These are phyloP conservation scores for Pedionomus torquatus DNA, from an alignment of 2,113 vertebrate genomes.

Conservation along the genomic window DNA sequence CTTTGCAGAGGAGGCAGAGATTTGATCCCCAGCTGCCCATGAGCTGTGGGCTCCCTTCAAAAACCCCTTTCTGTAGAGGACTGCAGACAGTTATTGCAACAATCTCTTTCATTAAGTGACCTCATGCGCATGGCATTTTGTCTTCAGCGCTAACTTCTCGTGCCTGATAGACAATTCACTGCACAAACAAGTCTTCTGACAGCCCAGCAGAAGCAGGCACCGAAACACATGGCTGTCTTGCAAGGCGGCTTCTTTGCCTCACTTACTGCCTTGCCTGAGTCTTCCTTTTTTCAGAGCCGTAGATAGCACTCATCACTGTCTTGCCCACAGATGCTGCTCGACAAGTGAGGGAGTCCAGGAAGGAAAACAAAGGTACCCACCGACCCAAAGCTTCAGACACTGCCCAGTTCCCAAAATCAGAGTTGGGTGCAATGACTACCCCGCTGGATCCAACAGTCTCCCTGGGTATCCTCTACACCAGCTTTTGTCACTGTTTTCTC, in stretches of 20 bases:
- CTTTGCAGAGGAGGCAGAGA: background rate
- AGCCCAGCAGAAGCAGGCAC: background rate
- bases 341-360: background rate
- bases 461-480: too few species aligned
- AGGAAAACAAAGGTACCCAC: background rate
- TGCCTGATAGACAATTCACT: background rate
- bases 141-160: background rate
- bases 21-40: background rate
- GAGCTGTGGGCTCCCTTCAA: background rate
- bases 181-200: slow-evolving; percentile 45
- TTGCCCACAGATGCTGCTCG: background rate
- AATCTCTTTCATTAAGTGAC: background rate
- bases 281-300: background rate
- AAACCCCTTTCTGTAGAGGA: background rate
- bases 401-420: background rate
- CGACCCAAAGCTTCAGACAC: background rate
- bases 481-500: background rate
- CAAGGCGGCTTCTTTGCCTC: background rate
- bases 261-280: background rate
- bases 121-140: slow-evolving; percentile 3
- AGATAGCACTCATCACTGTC: background rate
- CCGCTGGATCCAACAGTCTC: background rate
- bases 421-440: background rate
- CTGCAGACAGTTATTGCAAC: background rate
- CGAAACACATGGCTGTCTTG: slow-evolving; percentile 33